phyloP scores from a whole-genome alignment of 2,888 invertebrate species.

The Coenonympha arcania region DNA sequence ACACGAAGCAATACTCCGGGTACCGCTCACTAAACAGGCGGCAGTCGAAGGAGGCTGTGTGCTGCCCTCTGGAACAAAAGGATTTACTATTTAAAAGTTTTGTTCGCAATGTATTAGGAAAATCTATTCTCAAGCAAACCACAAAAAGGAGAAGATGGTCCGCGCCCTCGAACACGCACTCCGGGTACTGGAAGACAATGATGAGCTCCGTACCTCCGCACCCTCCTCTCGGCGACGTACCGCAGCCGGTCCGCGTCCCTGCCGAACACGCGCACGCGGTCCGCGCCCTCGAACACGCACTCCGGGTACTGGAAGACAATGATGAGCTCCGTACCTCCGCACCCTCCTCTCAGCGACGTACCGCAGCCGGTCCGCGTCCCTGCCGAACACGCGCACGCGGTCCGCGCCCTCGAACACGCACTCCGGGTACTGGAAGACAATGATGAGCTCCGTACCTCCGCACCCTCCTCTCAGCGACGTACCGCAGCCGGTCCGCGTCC shows the following conservation, averaged over 20 bases:
- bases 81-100: background rate
- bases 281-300: background rate
- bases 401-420: background rate
- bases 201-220: background rate
- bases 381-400: background rate
- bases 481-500: background rate
- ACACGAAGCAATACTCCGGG: conserved; percentile 91
- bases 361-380: background rate
- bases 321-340: background rate
- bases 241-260: background rate
- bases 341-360: background rate
- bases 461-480: background rate
- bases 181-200: too few relatives aligned
- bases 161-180: too few relatives aligned
- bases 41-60: conserved; percentile 84
- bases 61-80: conserved; percentile 75
- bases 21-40: conserved; percentile 87
- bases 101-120: too few relatives aligned
- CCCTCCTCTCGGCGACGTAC: background rate
- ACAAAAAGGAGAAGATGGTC: too few relatives aligned
- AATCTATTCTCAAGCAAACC: too few relatives aligned
- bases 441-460: background rate
- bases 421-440: too few relatives aligned
- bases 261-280: background rate
- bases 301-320: too few relatives aligned